Base-by-base conservation (phyloP, 2,888 invertebrate species). In the Argyresthia albistria region DNA sequence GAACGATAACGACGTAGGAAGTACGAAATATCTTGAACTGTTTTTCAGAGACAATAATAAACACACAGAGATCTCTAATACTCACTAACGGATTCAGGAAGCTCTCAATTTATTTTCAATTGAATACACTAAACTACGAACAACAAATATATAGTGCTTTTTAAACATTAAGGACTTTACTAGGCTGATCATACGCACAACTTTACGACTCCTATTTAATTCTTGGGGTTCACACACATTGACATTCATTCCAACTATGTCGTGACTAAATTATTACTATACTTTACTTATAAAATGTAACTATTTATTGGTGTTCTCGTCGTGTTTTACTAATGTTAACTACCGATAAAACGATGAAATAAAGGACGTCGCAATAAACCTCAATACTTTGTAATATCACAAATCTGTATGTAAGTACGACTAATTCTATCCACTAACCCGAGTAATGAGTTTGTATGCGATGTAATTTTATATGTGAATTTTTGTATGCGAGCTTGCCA, bases 351-450 rank as follows among this genome's bases (percentile, higher is more conserved):
- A 69, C 73, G 73, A 73, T 75, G 76, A 82, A 83, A 82, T 65
- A 75, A 65, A 78, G 80, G 80, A 82, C 80, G 77, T 79, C 77
- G 80, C 78, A 77, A 78, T 82, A 84, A 76, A 73, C 73, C 79
- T 76, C 72, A 76, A 77, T 84, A 80, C 77, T 69, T 73, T 77
- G 77, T 84, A 86, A 82, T 86, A 86, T 86, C 87, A 86, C 86
- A 84, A 82, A 80, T 83, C 71, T 76, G 77, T 78, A 79, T 51
- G 14, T 46, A 36, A n/a, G 50, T 84, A 78, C 73, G 66, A 73
- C 78, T 83, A 84, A 72, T 61, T 55, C 78, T 80, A 75, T 70
- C 72, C 60, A 67, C 77, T 80, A 80, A 66, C 68, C 67, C 62
- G 50, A 43, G 68, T 67, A 67, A 69, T 65, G 60, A 66, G 66